Evolutionary conservation across 2,888 invertebrate genomes (phyloP).

Genomic region (Chrysolina oricalcia): DNA sequence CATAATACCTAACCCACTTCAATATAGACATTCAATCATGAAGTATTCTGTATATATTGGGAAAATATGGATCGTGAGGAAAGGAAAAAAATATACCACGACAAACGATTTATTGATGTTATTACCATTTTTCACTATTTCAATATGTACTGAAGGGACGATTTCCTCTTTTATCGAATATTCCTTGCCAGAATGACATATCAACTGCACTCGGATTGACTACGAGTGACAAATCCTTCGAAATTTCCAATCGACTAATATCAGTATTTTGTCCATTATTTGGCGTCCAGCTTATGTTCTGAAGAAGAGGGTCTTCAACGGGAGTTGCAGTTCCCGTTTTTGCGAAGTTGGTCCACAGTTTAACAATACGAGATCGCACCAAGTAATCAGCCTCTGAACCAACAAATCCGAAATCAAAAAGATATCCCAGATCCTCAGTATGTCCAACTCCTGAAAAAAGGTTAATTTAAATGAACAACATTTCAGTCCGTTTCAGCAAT

Average conservation of each 20-base stretch:
- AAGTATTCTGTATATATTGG: too few species aligned
- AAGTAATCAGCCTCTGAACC: conserved; percentile 40
- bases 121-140: too few species aligned
- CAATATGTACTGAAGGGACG: neutral
- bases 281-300: conserved; percentile 45
- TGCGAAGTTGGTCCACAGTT: conserved; percentile 54
- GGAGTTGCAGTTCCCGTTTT: conserved; percentile 53
- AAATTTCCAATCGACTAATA: neutral
- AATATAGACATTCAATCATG: too few species aligned
- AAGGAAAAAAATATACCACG: too few species aligned
- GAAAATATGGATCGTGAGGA: too few species aligned
- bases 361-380: conserved; percentile 44
- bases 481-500: too few species aligned
- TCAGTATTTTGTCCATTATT: neutral
- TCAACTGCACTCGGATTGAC: conserved; percentile 8
- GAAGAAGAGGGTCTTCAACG: conserved; percentile 36
- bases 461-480: neutral
- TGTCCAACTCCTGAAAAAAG: conserved; percentile 51
- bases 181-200: neutral
- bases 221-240: neutral
- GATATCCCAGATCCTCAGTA: conserved; percentile 53
- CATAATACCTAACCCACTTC: too few species aligned
- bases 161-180: neutral
- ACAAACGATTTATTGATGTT: too few species aligned
- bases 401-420: conserved; percentile 41